Evolutionary conservation across 2,797 vertebrate genomes (phyloP).

Genomic region (Tapera naevia): DNA sequence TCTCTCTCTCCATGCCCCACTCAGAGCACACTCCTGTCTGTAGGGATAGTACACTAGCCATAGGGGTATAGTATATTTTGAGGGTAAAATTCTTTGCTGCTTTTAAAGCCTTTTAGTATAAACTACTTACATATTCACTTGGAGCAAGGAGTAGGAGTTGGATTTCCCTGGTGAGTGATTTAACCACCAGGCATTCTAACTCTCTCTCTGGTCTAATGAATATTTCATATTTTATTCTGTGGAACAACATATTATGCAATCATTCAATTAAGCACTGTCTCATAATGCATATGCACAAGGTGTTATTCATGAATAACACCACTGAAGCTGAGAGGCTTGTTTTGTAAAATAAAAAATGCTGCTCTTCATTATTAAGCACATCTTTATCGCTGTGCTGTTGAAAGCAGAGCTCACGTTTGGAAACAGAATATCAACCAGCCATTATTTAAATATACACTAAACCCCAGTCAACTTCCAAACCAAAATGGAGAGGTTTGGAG

Average conservation of each 20-base stretch:
- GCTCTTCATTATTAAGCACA: constrained; percentile 51
- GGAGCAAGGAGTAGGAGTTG: constrained; percentile 23
- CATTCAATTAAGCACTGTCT: constrained; percentile 69
- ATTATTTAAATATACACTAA: not conserved
- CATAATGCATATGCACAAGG: constrained; percentile 69
- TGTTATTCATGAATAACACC: constrained; percentile 64
- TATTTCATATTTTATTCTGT: constrained; percentile 70
- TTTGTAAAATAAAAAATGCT: constrained; percentile 59
- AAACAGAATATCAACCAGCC: not conserved
- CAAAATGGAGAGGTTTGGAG: not conserved
- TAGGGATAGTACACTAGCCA: not conserved
- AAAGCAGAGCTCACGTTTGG: not conserved
- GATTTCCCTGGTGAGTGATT: constrained; percentile 57
- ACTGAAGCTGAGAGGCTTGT: constrained; percentile 57
- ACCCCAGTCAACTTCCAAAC: not conserved
- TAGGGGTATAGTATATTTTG: not conserved
- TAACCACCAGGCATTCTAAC: constrained; percentile 58
- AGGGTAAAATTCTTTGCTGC: not conserved
- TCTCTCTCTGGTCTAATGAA: constrained; percentile 57
- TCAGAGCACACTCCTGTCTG: not conserved
- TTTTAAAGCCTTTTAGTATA: constrained; percentile 34
- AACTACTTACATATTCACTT: constrained; percentile 39
- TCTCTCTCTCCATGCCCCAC: not conserved
- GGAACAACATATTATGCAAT: constrained; percentile 69
- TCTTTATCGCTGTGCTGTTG: constrained; percentile 38